Evolutionary conservation across 2,113 vertebrate species (phyloP).

Genomic region (Anas platyrhynchos): DNA sequence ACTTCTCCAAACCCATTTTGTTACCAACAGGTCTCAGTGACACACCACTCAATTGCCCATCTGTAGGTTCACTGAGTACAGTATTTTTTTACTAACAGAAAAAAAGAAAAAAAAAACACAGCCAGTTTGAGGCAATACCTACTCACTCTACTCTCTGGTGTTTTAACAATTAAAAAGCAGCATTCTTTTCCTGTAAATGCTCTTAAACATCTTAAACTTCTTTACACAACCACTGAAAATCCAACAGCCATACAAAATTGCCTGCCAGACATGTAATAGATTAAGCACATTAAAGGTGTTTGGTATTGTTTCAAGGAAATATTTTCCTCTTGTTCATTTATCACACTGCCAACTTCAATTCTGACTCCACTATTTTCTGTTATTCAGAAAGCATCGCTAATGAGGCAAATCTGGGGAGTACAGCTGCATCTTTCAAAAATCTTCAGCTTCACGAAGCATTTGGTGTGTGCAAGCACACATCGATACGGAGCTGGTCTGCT

Average conservation of each 20-base stretch:
- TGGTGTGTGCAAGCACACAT: not conserved
- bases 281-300: not conserved
- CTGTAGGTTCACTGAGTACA: not conserved
- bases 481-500: not conserved
- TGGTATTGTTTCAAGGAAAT: not conserved
- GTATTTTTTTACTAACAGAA: not conserved
- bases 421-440: not conserved
- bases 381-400: not conserved
- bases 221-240: not conserved
- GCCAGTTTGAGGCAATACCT: not conserved
- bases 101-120: accelerated
- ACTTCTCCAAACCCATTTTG: not conserved
- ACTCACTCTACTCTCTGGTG: not conserved
- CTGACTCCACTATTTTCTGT: not conserved
- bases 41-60: not conserved
- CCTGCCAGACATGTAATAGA: not conserved
- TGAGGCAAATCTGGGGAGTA: not conserved
- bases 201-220: not conserved
- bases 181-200: not conserved
- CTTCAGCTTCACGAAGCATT: not conserved
- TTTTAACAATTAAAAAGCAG: not conserved
- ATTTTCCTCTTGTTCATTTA: not conserved
- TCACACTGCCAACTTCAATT: not conserved
- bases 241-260: not conserved
- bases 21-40: not conserved